A percentile compares a stretch with the other conserved stretches of the same genome.
Conservation (phyloP, 2,113 vertebrate species). For the Calonectris borealis region DNA sequence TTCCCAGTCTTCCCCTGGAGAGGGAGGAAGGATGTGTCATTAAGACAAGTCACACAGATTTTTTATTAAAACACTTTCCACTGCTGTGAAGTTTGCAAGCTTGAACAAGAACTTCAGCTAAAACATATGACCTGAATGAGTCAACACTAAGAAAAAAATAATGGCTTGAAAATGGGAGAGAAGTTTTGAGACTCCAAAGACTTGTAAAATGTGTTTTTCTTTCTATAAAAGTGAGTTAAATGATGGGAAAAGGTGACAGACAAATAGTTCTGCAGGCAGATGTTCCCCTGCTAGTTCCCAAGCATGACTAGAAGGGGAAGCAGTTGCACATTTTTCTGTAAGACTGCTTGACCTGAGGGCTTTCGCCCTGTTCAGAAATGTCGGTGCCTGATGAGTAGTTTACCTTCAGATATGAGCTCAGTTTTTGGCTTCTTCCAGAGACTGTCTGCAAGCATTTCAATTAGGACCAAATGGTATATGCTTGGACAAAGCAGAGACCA, state of each 20-base stretch:
- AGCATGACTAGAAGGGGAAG: neutral
- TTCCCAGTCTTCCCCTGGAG: conserved; percentile 5
- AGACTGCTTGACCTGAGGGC: neutral
- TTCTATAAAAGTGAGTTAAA: neutral
- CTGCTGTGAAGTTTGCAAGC: conserved; percentile 49
- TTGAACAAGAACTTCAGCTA: conserved; percentile 48
- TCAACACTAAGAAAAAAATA: neutral
- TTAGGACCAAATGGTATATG: neutral
- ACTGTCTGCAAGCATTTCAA: neutral
- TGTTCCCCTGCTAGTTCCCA: neutral
- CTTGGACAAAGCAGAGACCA: neutral
- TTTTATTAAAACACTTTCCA: conserved; percentile 47
- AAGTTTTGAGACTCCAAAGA: neutral
- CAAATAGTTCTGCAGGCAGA: neutral
- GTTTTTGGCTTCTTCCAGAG: neutral
- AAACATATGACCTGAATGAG: conserved; percentile 36
- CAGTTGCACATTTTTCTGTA: neutral
- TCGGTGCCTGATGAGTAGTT: neutral
- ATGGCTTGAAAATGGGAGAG: neutral
- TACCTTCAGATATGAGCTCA: neutral
- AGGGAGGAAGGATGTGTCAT: neutral
- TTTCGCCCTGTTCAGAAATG: neutral
- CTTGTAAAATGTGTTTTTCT: neutral
- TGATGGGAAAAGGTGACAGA: neutral
- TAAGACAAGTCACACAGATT: conserved; percentile 28